Conservation (phyloP, 2,888 invertebrate genomes). For the Galerucella pusilla region DNA sequence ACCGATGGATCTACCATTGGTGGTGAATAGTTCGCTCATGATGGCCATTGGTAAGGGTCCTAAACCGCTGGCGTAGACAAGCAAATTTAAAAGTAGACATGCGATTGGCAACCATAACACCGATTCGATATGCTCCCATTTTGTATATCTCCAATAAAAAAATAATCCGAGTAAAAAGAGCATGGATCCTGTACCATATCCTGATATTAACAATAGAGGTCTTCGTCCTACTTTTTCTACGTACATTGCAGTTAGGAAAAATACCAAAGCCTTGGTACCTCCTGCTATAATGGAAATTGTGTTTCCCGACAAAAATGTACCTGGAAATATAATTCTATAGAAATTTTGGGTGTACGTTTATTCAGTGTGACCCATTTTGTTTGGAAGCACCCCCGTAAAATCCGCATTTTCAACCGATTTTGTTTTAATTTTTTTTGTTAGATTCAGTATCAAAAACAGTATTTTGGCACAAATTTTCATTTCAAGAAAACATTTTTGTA, state of each 20-base stretch:
- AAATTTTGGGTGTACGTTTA: not conserved
- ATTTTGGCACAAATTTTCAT: too few relatives aligned
- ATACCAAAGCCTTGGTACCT: not conserved
- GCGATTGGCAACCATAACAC: conserved; percentile 74
- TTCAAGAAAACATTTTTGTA: too few relatives aligned
- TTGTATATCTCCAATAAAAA: conserved; percentile 5
- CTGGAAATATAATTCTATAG: not conserved
- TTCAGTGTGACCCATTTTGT: too few relatives aligned
- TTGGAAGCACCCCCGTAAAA: too few relatives aligned
- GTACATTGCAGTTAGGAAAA: not conserved
- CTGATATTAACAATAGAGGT: not conserved
- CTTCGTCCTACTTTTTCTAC: conserved; percentile 13
- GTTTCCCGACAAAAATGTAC: conserved; percentile 14
- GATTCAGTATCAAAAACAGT: too few relatives aligned
- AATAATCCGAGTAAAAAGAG: conserved; percentile 3
- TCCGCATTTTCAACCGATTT: too few relatives aligned
- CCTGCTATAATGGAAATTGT: conserved; percentile 12
- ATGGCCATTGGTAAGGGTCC: conserved; percentile 85
- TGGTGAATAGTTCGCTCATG: conserved; percentile 82
- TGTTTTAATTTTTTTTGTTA: too few relatives aligned
- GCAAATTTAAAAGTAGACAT: conserved; percentile 76
- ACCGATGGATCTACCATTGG: conserved; percentile 78
- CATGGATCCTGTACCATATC: not conserved
- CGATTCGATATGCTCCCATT: not conserved
- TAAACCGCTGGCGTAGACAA: conserved; percentile 75